Evolutionary conservation across 2,888 invertebrate species (phyloP).

Genomic region (Brenthis hecate): DNA sequence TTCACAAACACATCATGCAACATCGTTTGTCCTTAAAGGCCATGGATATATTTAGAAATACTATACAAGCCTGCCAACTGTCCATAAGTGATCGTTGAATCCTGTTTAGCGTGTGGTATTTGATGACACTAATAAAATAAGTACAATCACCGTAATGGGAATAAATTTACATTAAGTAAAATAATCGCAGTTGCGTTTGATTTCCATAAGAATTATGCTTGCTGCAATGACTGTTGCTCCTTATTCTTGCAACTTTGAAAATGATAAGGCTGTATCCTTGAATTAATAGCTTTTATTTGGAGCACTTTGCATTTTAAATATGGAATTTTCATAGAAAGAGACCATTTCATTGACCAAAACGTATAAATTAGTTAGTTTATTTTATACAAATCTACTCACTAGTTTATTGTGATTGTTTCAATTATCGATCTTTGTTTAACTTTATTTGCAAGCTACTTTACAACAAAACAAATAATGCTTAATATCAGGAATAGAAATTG

Average conservation of each 20-base stretch:
- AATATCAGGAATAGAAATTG: too few relatives aligned
- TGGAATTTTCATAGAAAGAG: too few relatives aligned
- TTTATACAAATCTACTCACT: too few relatives aligned
- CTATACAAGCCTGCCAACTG: slow-evolving; percentile 38
- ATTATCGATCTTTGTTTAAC: too few relatives aligned
- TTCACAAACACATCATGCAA: slow-evolving; percentile 26
- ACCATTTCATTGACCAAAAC: too few relatives aligned
- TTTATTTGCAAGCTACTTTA: too few relatives aligned
- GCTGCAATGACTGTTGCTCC: neutral
- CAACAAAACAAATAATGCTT: too few relatives aligned
- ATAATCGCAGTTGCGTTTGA: slow-evolving; percentile 11
- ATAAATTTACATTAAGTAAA: slow-evolving; percentile 26
- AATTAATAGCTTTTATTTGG: neutral
- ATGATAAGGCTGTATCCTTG: neutral
- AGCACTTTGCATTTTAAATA: too few relatives aligned
- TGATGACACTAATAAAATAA: slow-evolving; percentile 59
- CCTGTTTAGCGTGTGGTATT: slow-evolving; percentile 69
- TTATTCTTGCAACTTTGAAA: neutral
- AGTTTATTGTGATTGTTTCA: too few relatives aligned
- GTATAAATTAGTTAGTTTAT: too few relatives aligned
- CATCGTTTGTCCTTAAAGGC: slow-evolving; percentile 43
- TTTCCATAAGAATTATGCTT: neutral
- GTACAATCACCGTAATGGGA: slow-evolving; percentile 25
- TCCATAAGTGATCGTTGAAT: slow-evolving; percentile 56
- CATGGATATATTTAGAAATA: slow-evolving; percentile 57